Percentiles rank a stretch among this genome's conserved stretches.
These are phyloP conservation scores for Delichon dasypus DNA, from an alignment of 2,797 vertebrate species.

Conservation along the genomic window DNA sequence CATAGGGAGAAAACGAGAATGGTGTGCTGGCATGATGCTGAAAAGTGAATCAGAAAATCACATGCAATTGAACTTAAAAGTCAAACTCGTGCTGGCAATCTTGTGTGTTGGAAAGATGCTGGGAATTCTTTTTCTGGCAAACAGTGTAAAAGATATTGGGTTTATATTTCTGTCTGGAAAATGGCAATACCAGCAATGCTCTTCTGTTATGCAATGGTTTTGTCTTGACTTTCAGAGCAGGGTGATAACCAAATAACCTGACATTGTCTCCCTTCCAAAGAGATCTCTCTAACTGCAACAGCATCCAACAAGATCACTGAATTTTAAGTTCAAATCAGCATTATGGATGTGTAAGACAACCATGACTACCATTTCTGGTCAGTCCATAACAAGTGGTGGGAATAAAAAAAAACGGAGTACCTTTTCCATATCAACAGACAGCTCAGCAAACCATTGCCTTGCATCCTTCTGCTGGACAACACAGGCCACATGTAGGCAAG, in stretches of 20 bases:
- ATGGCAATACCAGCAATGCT: neutral
- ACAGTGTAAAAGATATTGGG: neutral
- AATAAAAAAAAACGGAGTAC: conserved; percentile 74
- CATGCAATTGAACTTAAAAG: neutral
- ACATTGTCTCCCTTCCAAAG: neutral
- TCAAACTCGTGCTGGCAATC: neutral
- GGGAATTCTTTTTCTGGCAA: neutral
- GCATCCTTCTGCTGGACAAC: conserved; percentile 99
- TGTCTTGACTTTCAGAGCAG: neutral
- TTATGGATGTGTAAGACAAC: neutral
- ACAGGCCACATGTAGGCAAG: conserved; percentile 96
- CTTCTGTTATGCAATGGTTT: neutral
- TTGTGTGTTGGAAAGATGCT: neutral
- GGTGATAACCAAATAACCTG: neutral
- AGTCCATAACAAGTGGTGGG: neutral
- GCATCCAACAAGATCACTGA: neutral
- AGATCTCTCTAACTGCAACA: neutral
- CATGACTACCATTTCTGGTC: neutral
- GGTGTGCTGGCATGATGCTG: neutral
- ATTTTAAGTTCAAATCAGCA: neutral
- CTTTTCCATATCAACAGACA: conserved; percentile 99
- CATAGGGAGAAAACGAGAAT: neutral
- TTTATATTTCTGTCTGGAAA: neutral
- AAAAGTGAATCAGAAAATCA: neutral
- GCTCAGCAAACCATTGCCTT: conserved; percentile 98